These are phyloP conservation scores for Carposina sasakii DNA, from an alignment of 1,140 invertebrate species.

Conservation along the genomic window DNA sequence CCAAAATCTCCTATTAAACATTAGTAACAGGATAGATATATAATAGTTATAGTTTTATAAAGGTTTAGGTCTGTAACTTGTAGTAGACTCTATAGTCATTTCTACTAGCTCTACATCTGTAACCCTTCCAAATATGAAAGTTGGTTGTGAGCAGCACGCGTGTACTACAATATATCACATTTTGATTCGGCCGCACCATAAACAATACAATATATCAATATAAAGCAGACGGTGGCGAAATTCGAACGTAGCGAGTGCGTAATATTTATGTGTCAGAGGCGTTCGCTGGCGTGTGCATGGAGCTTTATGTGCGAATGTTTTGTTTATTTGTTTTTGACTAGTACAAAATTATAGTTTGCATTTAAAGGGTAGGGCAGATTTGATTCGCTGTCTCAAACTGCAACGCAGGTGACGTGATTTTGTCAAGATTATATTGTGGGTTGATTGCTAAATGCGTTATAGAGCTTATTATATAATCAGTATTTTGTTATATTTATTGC, in stretches of 20 bases:
- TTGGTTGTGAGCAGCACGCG: conserved; percentile 60
- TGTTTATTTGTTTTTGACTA: conserved; percentile 23
- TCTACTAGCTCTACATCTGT: conserved; percentile 37
- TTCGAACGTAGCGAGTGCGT: conserved; percentile 62
- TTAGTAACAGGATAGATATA: too few species aligned
- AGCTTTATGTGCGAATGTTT: conserved; percentile 25
- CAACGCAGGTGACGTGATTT: too few species aligned
- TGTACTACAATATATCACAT: conserved; percentile 67
- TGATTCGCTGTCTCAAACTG: too few species aligned
- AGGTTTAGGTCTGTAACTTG: too few species aligned
- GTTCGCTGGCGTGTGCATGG: conserved; percentile 28
- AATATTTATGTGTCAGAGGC: conserved; percentile 48
- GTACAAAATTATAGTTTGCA: conserved; percentile 8
- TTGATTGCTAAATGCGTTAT: too few species aligned
- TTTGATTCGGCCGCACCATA: conserved; percentile 71
- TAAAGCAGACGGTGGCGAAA: conserved; percentile 68
- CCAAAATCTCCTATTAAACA: too few species aligned
- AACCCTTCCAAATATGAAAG: conserved; percentile 66
- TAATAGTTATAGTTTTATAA: too few species aligned
- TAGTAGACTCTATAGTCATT: too few species aligned
- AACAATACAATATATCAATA: conserved; percentile 73
- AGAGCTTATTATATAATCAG: too few species aligned
- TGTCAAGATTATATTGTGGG: too few species aligned
- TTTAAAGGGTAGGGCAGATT: conserved; percentile 7
- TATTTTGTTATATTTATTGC: too few species aligned